phyloP scores from a whole-genome alignment of 1,140 invertebrate genomes.

The Eubasilissa regina region DNA sequence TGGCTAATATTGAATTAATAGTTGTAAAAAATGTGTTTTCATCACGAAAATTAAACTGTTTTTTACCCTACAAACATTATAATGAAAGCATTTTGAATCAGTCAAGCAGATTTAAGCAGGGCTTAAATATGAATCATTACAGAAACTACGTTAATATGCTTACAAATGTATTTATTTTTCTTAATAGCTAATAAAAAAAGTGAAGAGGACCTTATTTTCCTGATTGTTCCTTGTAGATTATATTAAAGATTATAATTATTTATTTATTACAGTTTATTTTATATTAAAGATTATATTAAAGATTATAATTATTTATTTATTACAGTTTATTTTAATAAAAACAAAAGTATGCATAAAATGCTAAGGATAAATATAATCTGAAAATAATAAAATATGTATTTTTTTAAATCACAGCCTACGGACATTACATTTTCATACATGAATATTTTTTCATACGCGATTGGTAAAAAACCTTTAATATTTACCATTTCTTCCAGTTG shows the following conservation, averaged over 20 bases:
- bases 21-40: too few species aligned
- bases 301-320: not conserved
- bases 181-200: not conserved
- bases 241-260: not conserved
- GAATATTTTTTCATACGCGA: too few species aligned
- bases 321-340: not conserved
- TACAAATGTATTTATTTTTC: not conserved
- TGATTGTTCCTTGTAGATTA: not conserved
- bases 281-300: slow-evolving; percentile 5
- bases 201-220: not conserved
- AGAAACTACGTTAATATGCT: not conserved
- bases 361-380: too few species aligned
- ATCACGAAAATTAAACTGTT: too few species aligned
- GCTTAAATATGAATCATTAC: too few species aligned
- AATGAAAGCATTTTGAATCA: too few species aligned
- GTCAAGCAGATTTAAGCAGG: too few species aligned
- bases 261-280: not conserved
- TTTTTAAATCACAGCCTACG: too few species aligned
- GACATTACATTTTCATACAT: too few species aligned
- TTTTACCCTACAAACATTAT: too few species aligned
- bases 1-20: too few species aligned
- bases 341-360: not conserved
- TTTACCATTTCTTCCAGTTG: not conserved
- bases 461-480: not conserved
- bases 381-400: too few species aligned